Percentiles rank a stretch among this genome's conserved stretches.
These are phyloP conservation scores for Colius striatus DNA, from an alignment of 2,113 vertebrate genomes.

Conservation along the genomic window DNA sequence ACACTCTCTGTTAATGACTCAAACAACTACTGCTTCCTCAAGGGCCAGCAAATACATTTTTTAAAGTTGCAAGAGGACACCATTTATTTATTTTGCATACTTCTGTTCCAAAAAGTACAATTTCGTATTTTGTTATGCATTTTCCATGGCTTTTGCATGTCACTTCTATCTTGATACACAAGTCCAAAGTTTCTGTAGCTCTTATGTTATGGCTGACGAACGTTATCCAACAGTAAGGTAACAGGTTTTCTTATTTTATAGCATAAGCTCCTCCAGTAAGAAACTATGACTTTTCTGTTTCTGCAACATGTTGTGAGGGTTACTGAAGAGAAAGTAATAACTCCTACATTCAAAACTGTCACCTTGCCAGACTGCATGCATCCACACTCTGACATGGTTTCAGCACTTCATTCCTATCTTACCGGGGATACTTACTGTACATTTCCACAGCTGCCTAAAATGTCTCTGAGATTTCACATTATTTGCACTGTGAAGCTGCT, in stretches of 20 bases:
- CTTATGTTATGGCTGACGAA: neutral
- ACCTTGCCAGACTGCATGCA: neutral
- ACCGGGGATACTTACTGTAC: neutral
- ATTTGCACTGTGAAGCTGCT: neutral
- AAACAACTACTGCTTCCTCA: neutral
- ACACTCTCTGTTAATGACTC: neutral
- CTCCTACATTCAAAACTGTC: neutral
- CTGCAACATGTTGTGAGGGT: neutral
- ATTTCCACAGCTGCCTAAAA: neutral
- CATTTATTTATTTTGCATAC: neutral
- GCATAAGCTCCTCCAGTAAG: neutral
- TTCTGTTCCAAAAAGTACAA: neutral
- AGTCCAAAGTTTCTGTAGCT: neutral
- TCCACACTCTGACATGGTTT: neutral
- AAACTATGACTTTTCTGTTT: neutral
- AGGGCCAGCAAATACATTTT: neutral
- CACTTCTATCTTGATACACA: neutral
- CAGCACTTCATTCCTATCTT: neutral
- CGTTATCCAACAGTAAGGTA: neutral
- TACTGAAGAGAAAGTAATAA: slow-evolving; percentile 15
- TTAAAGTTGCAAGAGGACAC: neutral
- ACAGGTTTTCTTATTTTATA: neutral
- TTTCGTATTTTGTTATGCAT: neutral
- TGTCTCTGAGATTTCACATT: neutral
- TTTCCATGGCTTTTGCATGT: neutral